Base-by-base conservation (phyloP, 2,113 vertebrate genomes). In the Callipepla californica region DNA sequence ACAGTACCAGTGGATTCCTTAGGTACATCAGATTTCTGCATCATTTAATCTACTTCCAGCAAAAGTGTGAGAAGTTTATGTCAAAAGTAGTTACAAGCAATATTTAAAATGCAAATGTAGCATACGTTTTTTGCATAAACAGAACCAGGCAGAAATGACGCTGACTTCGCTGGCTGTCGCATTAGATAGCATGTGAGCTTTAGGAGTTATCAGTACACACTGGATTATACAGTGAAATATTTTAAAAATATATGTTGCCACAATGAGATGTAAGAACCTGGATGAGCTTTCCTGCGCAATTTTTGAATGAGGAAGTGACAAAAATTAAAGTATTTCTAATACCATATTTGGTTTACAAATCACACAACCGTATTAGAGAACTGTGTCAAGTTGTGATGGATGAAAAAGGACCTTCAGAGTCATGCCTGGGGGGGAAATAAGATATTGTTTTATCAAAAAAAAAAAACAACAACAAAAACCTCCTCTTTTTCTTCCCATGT, bases 101-200 rank as follows among this genome's bases (percentile, higher is more conserved):
- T 34, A 44, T 4, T 25, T 90, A 36, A 78, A 92, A 68, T 42
- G 70, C 32, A 65, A 75, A 85, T 70, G 77, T 50, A 91, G 8
- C 40, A 2, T 50, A 13, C 10, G 4, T 16, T 59, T 66, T 84
- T 57, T 65, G 2, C 34, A 12, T 38, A 14, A 65, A 30, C 42
- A 23, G 48, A 85, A 28, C 4, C 23, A 72, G 45, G 3, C 44
- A 23, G 25, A 5, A 86, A 62, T 18, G 68, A 10, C 19, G 47
- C 48, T 15, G 34, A 13, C 19, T 82, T n/a, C 26, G 15, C 58
- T 3, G n/a, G 2, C 21, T 93, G 48, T 77, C 58, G 44, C 58
- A 6, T 7, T 40, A 68, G 53, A 53, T 40, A 44, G 23, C 65
- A 66, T 63, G 11, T 63, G 76, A 95, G 44, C 44, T 58, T 80